phyloP scores from a whole-genome alignment of 2,888 invertebrate species.

The Patella caerulea region DNA sequence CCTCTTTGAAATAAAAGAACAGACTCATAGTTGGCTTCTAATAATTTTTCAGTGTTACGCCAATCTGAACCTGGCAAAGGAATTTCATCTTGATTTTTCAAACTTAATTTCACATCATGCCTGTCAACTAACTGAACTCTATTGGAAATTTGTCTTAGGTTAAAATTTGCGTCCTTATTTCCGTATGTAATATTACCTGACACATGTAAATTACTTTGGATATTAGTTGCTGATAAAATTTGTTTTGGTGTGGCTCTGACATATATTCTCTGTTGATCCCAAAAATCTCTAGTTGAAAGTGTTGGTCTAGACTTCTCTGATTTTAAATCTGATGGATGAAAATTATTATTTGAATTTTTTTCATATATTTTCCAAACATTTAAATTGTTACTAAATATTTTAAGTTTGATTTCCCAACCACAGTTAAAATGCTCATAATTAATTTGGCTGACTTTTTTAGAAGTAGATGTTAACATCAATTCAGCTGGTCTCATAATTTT shows the following conservation, averaged over 20 bases:
- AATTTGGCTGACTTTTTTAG: too few relatives aligned
- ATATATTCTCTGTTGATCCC: neutral
- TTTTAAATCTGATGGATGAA: neutral
- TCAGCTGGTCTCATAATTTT: too few relatives aligned
- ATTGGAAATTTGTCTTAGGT: neutral
- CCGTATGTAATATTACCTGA: neutral
- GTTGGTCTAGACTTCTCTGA: neutral
- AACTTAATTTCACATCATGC: neutral
- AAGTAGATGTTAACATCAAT: too few relatives aligned
- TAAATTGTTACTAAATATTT: neutral
- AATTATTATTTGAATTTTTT: neutral
- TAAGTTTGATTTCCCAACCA: too few relatives aligned
- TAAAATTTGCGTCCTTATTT: neutral
- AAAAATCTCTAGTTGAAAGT: neutral
- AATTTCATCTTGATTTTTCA: slow-evolving; percentile 11
- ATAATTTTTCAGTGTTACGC: slow-evolving; percentile 21
- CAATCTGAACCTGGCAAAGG: slow-evolving; percentile 20
- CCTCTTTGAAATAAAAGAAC: slow-evolving; percentile 22
- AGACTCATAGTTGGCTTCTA: slow-evolving; percentile 11
- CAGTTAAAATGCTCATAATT: too few relatives aligned
- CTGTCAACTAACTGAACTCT: neutral
- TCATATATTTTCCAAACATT: neutral
- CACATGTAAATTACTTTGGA: neutral
- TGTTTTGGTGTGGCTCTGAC: neutral
- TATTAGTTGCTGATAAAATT: neutral